Percentiles rank a stretch among this genome's conserved stretches.
These are phyloP conservation scores for Rhinolophus sinicus DNA, from an alignment of 2,113 vertebrate genomes.

Conservation along the genomic window DNA sequence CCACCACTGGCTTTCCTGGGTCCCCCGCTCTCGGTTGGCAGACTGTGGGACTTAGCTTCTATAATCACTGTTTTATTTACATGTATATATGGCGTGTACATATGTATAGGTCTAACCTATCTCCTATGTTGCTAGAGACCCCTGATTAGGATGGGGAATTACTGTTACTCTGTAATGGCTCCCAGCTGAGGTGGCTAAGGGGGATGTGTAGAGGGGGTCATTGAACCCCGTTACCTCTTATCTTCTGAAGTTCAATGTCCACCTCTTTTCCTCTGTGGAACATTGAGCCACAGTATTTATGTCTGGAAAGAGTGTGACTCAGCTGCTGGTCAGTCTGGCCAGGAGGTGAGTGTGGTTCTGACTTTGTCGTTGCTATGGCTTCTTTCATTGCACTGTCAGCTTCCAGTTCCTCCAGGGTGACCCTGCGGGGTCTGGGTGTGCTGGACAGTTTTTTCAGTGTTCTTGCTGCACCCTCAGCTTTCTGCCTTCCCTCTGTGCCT, in stretches of 20 bases:
- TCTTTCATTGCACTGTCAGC: not conserved
- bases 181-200: not conserved
- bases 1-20: not conserved
- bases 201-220: not conserved
- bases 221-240: not conserved
- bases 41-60: not conserved
- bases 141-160: not conserved
- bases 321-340: not conserved
- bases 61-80: not conserved
- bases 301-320: not conserved
- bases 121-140: not conserved
- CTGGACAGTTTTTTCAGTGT: not conserved
- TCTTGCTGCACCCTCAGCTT: not conserved
- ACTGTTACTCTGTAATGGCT: not conserved
- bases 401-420: not conserved
- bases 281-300: not conserved
- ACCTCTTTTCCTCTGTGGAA: not conserved
- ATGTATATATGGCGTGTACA: not conserved
- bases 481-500: not conserved
- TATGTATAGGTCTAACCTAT: not conserved
- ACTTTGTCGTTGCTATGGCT: not conserved
- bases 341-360: not conserved
- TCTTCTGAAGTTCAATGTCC: not conserved
- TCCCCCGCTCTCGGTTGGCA: not conserved
- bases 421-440: no score